Evolutionary conservation across 1,140 invertebrate species (phyloP).

Genomic region (Dryas iulia): DNA sequence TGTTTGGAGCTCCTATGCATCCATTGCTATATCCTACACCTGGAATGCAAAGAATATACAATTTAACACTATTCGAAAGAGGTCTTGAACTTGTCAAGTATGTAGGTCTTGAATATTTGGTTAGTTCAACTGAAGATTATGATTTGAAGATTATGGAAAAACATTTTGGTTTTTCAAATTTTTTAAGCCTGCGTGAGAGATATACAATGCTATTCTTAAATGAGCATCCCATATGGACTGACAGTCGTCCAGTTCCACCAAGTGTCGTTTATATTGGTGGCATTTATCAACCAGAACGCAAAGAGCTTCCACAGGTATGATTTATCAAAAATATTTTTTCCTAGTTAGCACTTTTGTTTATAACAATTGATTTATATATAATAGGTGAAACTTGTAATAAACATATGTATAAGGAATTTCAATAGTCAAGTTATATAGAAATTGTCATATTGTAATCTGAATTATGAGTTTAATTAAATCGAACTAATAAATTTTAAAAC

Average conservation of each 20-base stretch:
- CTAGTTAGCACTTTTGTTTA: too few relatives aligned
- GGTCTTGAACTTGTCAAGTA: slow-evolving; percentile 42
- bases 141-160: slow-evolving; percentile 52
- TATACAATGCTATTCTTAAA: slow-evolving; percentile 78
- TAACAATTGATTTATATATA: too few relatives aligned
- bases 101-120: slow-evolving; percentile 9
- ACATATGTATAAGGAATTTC: too few relatives aligned
- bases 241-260: slow-evolving; percentile 64
- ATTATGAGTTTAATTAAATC: too few relatives aligned
- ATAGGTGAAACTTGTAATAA: too few relatives aligned
- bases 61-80: slow-evolving; percentile 53
- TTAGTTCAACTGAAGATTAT: slow-evolving; percentile 14
- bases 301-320: slow-evolving; percentile 41
- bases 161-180: slow-evolving; percentile 61
- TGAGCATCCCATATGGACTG: slow-evolving; percentile 25
- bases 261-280: slow-evolving; percentile 73
- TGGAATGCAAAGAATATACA: slow-evolving; percentile 41
- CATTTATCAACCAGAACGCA: slow-evolving; percentile 60
- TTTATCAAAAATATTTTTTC: neutral
- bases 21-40: slow-evolving; percentile 70
- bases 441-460: too few relatives aligned
- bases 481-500: too few relatives aligned
- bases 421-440: too few relatives aligned
- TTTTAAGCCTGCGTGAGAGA: slow-evolving; percentile 68
- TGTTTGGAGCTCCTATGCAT: slow-evolving; percentile 71